These are phyloP conservation scores for Oreotrochilus melanogaster DNA, from an alignment of 2,113 vertebrate species.

Conservation along the genomic window DNA sequence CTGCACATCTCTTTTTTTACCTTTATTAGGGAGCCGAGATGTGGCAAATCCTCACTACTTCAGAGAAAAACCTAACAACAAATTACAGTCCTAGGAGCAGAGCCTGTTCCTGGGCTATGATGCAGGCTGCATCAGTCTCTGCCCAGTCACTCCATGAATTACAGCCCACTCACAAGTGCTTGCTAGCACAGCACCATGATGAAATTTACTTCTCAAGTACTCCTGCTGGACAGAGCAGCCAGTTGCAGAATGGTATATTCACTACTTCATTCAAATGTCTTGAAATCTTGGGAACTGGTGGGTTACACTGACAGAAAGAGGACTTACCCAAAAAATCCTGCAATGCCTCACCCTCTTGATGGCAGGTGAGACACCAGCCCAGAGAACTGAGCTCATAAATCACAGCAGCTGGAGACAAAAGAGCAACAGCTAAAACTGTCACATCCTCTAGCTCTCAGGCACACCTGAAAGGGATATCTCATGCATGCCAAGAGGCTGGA, in stretches of 20 bases:
- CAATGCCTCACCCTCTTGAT: background rate
- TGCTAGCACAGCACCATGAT: background rate
- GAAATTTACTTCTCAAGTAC: background rate
- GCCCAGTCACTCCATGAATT: background rate
- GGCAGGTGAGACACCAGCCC: background rate
- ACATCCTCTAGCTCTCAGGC: background rate
- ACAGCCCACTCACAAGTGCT: background rate
- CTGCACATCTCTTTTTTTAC: background rate
- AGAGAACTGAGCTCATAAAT: background rate
- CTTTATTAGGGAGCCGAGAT: background rate
- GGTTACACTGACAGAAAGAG: background rate
- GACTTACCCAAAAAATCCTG: background rate
- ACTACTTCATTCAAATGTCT: background rate
- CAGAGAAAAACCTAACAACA: background rate
- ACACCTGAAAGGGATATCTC: background rate
- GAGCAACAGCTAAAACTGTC: background rate
- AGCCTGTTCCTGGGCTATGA: background rate
- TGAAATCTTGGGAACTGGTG: background rate
- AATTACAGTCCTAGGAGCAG: background rate
- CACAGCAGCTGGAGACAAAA: background rate
- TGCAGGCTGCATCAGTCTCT: background rate
- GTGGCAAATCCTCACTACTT: background rate
- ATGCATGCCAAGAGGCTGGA: background rate
- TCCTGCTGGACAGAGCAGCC: background rate
- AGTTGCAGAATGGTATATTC: background rate